These are phyloP conservation scores for Volucella inanis DNA, from an alignment of 2,888 invertebrate genomes.

Conservation along the genomic window DNA sequence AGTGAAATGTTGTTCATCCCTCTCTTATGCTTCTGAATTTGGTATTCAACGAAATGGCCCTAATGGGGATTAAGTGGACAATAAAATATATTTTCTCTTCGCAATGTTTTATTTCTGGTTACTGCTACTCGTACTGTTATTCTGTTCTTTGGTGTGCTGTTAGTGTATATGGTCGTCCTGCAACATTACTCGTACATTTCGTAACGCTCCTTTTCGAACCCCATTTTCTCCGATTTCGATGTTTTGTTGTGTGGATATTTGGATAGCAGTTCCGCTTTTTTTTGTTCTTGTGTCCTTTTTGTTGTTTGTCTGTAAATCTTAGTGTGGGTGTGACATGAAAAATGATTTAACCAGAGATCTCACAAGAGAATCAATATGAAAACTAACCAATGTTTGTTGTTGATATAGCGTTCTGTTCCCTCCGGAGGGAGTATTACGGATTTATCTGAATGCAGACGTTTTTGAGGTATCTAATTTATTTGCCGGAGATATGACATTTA, in stretches of 20 bases:
- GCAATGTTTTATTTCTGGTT: constrained; percentile 38
- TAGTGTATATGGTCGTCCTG: constrained; percentile 23
- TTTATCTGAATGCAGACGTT: neutral
- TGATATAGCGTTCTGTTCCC: neutral
- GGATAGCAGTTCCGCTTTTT: constrained; percentile 3
- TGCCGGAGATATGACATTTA: constrained; percentile 39
- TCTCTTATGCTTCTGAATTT: constrained; percentile 51
- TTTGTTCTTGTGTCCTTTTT: constrained; percentile 4
- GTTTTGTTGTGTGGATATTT: constrained; percentile 27
- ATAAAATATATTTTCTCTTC: constrained; percentile 78
- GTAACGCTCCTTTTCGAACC: neutral
- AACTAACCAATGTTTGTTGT: constrained; percentile 51
- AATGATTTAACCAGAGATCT: constrained; percentile 55
- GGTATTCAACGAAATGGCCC: constrained; percentile 80
- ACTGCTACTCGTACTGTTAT: neutral
- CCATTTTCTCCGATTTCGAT: constrained; percentile 23
- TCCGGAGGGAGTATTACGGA: neutral
- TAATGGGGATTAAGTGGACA: constrained; percentile 80
- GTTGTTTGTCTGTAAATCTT: constrained; percentile 2
- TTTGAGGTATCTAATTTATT: constrained; percentile 47
- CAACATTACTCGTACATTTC: neutral
- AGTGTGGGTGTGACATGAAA: constrained; percentile 45
- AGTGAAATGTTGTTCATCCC: constrained; percentile 67
- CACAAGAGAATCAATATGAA: constrained; percentile 62
- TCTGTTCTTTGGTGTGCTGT: neutral